A percentile compares a stretch with the other conserved stretches of the same genome.
These are phyloP conservation scores for Netelia melanura DNA, from an alignment of 2,888 invertebrate genomes.

Conservation along the genomic window DNA sequence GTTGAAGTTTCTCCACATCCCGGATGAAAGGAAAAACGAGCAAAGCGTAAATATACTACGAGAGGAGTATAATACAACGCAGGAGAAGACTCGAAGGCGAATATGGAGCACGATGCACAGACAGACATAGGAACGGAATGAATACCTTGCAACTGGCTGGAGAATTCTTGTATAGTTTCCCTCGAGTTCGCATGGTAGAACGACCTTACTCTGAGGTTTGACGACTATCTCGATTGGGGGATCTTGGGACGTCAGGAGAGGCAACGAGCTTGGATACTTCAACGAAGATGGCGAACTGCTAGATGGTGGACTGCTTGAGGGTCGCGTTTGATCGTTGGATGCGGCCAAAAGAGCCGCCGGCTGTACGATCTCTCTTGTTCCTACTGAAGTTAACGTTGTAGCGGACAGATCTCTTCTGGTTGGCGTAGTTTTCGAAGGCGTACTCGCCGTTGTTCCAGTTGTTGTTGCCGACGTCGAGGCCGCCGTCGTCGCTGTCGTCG, in stretches of 20 bases:
- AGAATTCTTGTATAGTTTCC: constrained; percentile 81
- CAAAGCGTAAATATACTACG: constrained; percentile 8
- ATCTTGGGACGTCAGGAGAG: constrained; percentile 71
- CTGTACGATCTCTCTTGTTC: constrained; percentile 78
- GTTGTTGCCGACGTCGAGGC: constrained; percentile 73
- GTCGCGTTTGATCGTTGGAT: constrained; percentile 81
- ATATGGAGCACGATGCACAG: constrained; percentile 28
- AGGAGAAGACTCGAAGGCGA: constrained; percentile 16
- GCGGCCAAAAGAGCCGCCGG: constrained; percentile 82
- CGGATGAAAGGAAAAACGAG: constrained; percentile 15
- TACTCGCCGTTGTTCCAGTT: constrained; percentile 72
- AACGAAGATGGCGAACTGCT: constrained; percentile 74
- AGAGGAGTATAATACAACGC: constrained; percentile 7
- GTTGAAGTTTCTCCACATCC: constrained; percentile 7
- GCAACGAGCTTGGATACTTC: constrained; percentile 69
- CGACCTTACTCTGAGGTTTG: constrained; percentile 82
- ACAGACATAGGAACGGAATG: constrained; percentile 39
- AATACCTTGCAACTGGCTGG: constrained; percentile 80
- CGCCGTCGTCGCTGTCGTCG: constrained; percentile 73
- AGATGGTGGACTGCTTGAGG: constrained; percentile 76
- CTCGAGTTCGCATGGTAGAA: constrained; percentile 83
- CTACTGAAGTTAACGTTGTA: constrained; percentile 75
- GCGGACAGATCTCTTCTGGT: constrained; percentile 68
- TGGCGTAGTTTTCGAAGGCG: constrained; percentile 76
- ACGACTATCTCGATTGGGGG: constrained; percentile 81